Evolutionary conservation across 2,113 vertebrate species (phyloP).

Genomic region (Malurus elegans): DNA sequence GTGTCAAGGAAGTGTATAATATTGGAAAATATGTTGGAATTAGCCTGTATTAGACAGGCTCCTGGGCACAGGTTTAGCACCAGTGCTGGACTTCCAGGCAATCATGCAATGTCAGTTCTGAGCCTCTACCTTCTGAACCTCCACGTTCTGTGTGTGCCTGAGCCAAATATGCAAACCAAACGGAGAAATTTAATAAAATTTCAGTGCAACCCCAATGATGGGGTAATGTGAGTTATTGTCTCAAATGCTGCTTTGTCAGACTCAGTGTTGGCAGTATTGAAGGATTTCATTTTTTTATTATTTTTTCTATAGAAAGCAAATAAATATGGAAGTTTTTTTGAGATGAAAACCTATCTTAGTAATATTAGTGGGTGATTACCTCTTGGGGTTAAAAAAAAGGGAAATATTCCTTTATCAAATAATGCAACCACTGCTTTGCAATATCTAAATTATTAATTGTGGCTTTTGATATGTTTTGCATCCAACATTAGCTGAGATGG

Average conservation of each 20-base stretch:
- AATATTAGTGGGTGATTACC: not conserved
- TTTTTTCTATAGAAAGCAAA: not conserved
- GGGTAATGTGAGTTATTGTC: not conserved
- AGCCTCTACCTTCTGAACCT: not conserved
- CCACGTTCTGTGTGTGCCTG: rapidly evolving
- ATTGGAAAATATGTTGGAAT: not conserved
- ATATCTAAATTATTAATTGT: not conserved
- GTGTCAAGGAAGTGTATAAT: not conserved
- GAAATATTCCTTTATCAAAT: not conserved
- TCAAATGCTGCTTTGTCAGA: not conserved
- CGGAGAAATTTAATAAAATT: not conserved
- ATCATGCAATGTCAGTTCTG: not conserved
- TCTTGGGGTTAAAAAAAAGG: not conserved
- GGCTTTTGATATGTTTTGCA: not conserved
- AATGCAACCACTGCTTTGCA: not conserved
- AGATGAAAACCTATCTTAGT: not conserved
- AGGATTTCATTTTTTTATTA: not conserved
- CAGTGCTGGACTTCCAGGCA: not conserved
- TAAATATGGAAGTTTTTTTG: not conserved
- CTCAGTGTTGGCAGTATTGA: not conserved
- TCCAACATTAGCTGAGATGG: not conserved
- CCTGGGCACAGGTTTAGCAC: not conserved
- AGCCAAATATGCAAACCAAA: not conserved
- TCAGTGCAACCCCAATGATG: not conserved
- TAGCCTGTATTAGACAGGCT: not conserved